A percentile compares a stretch with the other conserved stretches of the same genome.
Conservation (phyloP, 2,113 vertebrate genomes). For the Vombatus ursinus region DNA sequence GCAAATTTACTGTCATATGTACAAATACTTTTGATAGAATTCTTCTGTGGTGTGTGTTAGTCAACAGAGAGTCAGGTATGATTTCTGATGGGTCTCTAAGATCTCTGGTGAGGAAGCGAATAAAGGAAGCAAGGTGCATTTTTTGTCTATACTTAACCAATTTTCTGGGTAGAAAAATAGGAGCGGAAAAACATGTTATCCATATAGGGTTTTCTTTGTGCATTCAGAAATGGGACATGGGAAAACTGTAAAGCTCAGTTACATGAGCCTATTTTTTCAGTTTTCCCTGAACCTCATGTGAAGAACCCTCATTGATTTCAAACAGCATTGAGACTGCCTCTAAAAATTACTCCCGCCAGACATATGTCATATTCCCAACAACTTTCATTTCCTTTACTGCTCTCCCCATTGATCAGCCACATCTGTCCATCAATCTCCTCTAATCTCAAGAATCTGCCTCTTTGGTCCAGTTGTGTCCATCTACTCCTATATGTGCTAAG, state of each 20-base stretch:
- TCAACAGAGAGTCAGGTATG: background rate
- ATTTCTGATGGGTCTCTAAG: background rate
- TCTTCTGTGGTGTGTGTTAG: background rate
- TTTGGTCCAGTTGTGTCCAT: background rate
- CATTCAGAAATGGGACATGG: background rate
- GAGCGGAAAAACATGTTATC: background rate
- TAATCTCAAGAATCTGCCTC: background rate
- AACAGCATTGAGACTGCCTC: background rate
- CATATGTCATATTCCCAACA: background rate
- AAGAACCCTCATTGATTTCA: background rate
- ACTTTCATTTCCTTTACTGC: background rate
- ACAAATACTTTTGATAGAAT: background rate
- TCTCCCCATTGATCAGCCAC: background rate
- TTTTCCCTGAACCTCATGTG: slow-evolving; percentile 12
- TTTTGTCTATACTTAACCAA: background rate
- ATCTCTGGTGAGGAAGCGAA: background rate
- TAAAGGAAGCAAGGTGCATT: background rate
- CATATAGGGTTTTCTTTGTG: background rate
- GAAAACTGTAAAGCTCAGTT: background rate
- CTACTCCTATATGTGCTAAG: background rate
- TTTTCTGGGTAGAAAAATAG: background rate
- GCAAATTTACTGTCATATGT: background rate
- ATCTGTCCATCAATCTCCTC: background rate
- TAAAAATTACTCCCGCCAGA: background rate
- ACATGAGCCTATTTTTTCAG: background rate